Evolutionary conservation across 1,140 invertebrate genomes (phyloP).

Genomic region (Lanistes nyassanus): DNA sequence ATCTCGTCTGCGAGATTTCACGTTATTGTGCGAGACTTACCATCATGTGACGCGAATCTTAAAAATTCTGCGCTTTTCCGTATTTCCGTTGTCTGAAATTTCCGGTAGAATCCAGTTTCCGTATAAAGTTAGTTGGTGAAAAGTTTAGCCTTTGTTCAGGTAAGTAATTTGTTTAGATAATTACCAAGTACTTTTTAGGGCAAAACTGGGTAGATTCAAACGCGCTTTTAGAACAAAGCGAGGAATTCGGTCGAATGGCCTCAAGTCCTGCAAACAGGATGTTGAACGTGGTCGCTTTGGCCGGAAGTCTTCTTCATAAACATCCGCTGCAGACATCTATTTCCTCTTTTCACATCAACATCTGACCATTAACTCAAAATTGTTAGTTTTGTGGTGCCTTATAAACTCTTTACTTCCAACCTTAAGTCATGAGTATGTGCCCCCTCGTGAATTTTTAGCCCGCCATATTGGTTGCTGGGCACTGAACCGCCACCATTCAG

Average conservation of each 20-base stretch:
- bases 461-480: too few relatives aligned
- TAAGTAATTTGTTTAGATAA: conserved; percentile 1
- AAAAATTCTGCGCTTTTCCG: conserved; percentile 44
- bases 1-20: too few relatives aligned
- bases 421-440: too few relatives aligned
- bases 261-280: conserved; percentile 53
- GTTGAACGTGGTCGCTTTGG: conserved; percentile 52
- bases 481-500: too few relatives aligned
- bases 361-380: neutral
- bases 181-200: too few relatives aligned
- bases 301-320: conserved; percentile 63
- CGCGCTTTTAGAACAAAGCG: neutral
- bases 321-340: conserved; percentile 59
- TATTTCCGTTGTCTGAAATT: conserved; percentile 59
- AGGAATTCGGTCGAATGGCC: neutral
- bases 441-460: too few relatives aligned
- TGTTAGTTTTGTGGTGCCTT: neutral
- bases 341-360: conserved; percentile 54
- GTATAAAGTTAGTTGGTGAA: neutral
- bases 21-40: too few relatives aligned
- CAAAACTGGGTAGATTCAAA: neutral
- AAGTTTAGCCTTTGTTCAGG: neutral
- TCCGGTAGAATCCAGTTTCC: conserved; percentile 48
- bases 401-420: too few relatives aligned
- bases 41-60: conserved; percentile 45